phyloP scores from a whole-genome alignment of 2,888 invertebrate species.

The Zhuqinia jingwanae region DNA sequence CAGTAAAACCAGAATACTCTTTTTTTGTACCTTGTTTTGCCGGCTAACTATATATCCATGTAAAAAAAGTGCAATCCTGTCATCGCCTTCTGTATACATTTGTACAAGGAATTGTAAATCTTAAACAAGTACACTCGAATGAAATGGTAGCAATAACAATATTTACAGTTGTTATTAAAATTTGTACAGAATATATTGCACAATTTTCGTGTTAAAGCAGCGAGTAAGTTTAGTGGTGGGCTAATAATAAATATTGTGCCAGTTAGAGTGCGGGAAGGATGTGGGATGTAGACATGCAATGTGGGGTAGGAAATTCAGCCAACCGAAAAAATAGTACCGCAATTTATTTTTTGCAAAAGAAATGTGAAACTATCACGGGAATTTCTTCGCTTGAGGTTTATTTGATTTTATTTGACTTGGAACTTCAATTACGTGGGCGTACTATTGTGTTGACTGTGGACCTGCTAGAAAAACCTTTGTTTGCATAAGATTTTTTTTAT shows the following conservation, averaged over 20 bases:
- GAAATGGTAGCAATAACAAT: background rate
- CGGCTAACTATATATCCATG: no score
- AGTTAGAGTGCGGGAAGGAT: background rate
- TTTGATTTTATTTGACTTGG: background rate
- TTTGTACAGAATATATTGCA: background rate
- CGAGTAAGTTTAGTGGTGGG: background rate
- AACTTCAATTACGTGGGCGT: slow-evolving; percentile 18
- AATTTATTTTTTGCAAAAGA: background rate
- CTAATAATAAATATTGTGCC: background rate
- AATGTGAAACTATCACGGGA: background rate
- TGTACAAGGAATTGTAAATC: background rate
- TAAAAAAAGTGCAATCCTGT: background rate
- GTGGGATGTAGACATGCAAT: background rate
- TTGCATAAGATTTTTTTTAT: background rate
- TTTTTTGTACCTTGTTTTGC: background rate
- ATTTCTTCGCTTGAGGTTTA: background rate
- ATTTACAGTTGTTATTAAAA: background rate
- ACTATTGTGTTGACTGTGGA: background rate
- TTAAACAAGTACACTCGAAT: no score
- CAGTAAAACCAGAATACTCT: background rate
- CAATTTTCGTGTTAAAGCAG: background rate
- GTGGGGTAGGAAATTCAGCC: background rate
- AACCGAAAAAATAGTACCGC: no score
- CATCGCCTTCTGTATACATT: background rate
- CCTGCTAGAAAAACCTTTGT: slow-evolving; percentile 7